These are phyloP conservation scores for Drosophila merina DNA, from an alignment of 2,888 invertebrate genomes.

Conservation along the genomic window DNA sequence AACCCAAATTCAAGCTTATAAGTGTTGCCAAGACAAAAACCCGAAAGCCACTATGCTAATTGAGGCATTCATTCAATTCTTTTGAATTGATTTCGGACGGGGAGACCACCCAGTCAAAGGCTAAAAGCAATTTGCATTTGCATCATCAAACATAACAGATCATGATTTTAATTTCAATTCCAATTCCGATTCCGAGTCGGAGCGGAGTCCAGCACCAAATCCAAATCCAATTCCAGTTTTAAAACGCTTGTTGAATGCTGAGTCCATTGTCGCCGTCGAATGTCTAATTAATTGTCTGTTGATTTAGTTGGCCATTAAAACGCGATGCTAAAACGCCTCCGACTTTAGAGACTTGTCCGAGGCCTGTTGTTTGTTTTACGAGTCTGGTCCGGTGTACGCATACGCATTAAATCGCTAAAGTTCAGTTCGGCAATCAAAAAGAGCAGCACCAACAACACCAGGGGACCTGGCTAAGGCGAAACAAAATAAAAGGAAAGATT, in stretches of 20 bases:
- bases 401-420: slow-evolving; percentile 71
- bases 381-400: slow-evolving; percentile 59
- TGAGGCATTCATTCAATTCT: slow-evolving; percentile 34
- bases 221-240: slow-evolving; percentile 40
- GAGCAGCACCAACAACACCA: neutral
- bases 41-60: slow-evolving; percentile 66
- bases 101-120: slow-evolving; percentile 58
- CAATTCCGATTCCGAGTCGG: slow-evolving; percentile 46
- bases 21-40: slow-evolving; percentile 55
- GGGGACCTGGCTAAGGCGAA: neutral
- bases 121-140: slow-evolving; percentile 72
- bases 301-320: slow-evolving; percentile 72
- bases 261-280: slow-evolving; percentile 46
- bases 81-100: slow-evolving; percentile 23
- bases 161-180: slow-evolving; percentile 44
- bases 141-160: slow-evolving; percentile 54
- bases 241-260: slow-evolving; percentile 18
- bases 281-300: slow-evolving; percentile 76
- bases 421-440: slow-evolving; percentile 75
- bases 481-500: slow-evolving; percentile 55
- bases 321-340: slow-evolving; percentile 65
- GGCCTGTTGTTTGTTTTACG: slow-evolving; percentile 50
- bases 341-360: slow-evolving; percentile 45
- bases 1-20: slow-evolving; percentile 33
- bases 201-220: slow-evolving; percentile 9